Evolutionary conservation across 2,888 invertebrate species (phyloP).

Genomic region (Diloba caeruleocephala): DNA sequence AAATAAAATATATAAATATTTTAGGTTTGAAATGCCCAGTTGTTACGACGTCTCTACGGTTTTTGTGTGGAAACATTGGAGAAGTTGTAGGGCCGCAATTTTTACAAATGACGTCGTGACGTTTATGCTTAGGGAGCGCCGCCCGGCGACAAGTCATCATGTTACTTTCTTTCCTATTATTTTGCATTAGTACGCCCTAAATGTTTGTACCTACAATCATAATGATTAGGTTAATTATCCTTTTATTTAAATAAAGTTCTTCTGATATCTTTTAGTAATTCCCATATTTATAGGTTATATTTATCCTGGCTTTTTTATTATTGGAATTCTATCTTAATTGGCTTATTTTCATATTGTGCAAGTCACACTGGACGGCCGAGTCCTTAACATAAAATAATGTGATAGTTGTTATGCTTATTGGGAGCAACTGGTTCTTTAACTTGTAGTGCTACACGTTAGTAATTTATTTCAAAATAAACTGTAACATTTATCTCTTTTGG

Average conservation of each 20-base stretch:
- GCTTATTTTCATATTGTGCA: slow-evolving; percentile 56
- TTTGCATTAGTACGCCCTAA: slow-evolving; percentile 74
- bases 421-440: too few species aligned
- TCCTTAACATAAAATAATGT: too few species aligned
- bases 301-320: too few species aligned
- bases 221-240: slow-evolving; percentile 68
- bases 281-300: too few species aligned
- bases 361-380: not conserved
- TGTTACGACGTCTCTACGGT: slow-evolving; percentile 59
- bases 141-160: slow-evolving; percentile 86
- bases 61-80: slow-evolving; percentile 78
- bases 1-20: slow-evolving; percentile 7
- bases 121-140: slow-evolving; percentile 86
- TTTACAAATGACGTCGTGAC: slow-evolving; percentile 89
- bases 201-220: slow-evolving; percentile 69
- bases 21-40: slow-evolving; percentile 9
- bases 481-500: too few species aligned
- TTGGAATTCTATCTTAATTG: too few species aligned
- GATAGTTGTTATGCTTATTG: too few species aligned
- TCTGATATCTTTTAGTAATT: slow-evolving; percentile 23
- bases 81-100: slow-evolving; percentile 87
- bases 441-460: too few species aligned
- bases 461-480: too few species aligned
- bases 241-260: slow-evolving; percentile 38
- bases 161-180: slow-evolving; percentile 87